Base-by-base conservation (phyloP, 2,888 invertebrate genomes). In the Rhyacophila evoluta region DNA sequence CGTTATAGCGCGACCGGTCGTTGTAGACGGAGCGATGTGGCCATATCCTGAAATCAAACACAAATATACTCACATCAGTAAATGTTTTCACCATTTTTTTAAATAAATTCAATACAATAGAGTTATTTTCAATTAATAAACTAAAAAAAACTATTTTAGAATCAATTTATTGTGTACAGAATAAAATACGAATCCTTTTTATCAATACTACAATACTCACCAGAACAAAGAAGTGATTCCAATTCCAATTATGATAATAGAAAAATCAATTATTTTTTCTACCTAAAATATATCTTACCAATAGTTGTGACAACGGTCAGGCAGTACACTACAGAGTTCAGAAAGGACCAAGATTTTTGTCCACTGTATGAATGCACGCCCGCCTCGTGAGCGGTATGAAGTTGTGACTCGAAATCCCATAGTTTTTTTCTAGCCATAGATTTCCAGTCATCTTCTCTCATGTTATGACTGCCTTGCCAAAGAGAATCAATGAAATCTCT, bases 21-120 rank as follows among this genome's bases (percentile, higher is more conserved):
- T 92, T 10, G 99, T 99, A 83, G 94, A 94, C 0, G 99, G 98
- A 71, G 95, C 94, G 84, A 99, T 96, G 87, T 99, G 97, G 80
- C 99, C 98, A 89, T 99, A 99, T 84, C 98, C 98, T 98, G 72
- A 69, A 79, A 41, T 27, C 11, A 28, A 33, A 71, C 10, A 33
- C 10, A 11, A 29, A 36, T n/a, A 71, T 68, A n/a, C n/a, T n/a
- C n/a, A n/a, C n/a, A n/a, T n/a, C n/a, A n/a, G n/a, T n/a, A n/a
- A n/a, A n/a, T n/a, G n/a, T n/a, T n/a, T n/a, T n/a, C n/a, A n/a
- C n/a, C n/a, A n/a, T n/a, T n/a, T n/a, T n/a, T n/a, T n/a, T n/a
- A n/a, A n/a, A n/a, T n/a, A n/a, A n/a, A n/a, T n/a, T n/a, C n/a
- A n/a, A n/a, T n/a, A n/a, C n/a, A n/a, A n/a, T n/a, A n/a, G n/a